Conservation (phyloP, 2,113 vertebrate species). For the Cathartes aura region DNA sequence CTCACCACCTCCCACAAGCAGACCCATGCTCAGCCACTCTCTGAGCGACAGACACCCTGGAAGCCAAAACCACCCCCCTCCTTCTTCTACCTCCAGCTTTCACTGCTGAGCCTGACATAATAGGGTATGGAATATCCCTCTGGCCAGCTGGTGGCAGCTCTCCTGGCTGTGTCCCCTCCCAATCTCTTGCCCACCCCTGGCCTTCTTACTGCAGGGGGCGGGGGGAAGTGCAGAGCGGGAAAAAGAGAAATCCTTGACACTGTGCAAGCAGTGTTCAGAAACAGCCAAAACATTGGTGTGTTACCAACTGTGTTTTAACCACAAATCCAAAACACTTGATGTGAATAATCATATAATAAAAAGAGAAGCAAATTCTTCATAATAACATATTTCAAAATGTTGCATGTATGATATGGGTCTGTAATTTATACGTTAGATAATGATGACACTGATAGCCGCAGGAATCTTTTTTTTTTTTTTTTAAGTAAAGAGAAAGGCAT, state of each 20-base stretch:
- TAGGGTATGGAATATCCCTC: neutral
- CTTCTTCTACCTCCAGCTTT: neutral
- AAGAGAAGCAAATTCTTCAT: neutral
- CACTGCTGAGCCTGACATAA: neutral
- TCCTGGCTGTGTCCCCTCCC: neutral
- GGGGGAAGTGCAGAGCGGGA: neutral
- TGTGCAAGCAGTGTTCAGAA: neutral
- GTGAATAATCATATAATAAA: neutral
- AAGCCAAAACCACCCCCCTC: neutral
- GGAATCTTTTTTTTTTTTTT: neutral
- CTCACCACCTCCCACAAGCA: neutral
- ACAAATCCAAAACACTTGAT: neutral
- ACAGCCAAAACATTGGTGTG: neutral
- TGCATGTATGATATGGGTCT: neutral
- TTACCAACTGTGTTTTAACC: neutral
- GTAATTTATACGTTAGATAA: neutral
- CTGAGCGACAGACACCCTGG: neutral
- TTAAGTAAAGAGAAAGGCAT: neutral
- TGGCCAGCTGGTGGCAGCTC: neutral
- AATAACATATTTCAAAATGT: neutral
- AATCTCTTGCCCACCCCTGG: neutral
- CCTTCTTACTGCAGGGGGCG: neutral
- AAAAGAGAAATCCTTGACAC: neutral
- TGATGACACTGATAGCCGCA: neutral
- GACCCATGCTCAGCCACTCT: neutral